A percentile compares a stretch with the other conserved stretches of the same genome.
Evolutionary conservation across 1,140 invertebrate genomes (phyloP).

Genomic region (Trichomalopsis sarcophagae): DNA sequence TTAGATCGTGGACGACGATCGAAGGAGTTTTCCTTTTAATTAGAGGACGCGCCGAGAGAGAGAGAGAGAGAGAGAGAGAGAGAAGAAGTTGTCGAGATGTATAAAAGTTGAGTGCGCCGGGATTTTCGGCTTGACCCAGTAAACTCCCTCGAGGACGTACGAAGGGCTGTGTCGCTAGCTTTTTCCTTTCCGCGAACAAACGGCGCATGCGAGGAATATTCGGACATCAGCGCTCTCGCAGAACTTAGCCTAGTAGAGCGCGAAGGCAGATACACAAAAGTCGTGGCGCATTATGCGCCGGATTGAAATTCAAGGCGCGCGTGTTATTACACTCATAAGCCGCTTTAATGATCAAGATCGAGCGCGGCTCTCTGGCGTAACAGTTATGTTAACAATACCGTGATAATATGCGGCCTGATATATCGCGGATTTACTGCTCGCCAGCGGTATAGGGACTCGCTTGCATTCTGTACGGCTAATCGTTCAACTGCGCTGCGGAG

Average conservation of each 20-base stretch:
- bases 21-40: slow-evolving; percentile 15
- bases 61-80: not conserved
- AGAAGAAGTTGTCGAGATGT: not conserved
- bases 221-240: too few species aligned
- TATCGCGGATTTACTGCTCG: not conserved
- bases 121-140: slow-evolving; percentile 3
- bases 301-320: not conserved
- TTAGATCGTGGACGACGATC: not conserved
- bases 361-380: not conserved
- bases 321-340: not conserved
- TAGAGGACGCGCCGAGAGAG: not conserved
- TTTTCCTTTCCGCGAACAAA: not conserved
- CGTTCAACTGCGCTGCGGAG: not conserved
- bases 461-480: not conserved
- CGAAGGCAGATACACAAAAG: not conserved
- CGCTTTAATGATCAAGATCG: slow-evolving; percentile 3
- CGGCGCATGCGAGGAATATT: too few species aligned
- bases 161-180: not conserved
- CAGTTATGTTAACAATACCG: not conserved
- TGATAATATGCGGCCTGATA: not conserved
- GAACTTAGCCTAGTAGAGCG: not conserved
- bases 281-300: not conserved
- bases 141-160: not conserved
- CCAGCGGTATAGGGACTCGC: not conserved
- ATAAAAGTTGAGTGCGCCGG: not conserved